Base-by-base conservation (phyloP, 2,888 invertebrate species). In the Polydrusus pterygomalis region DNA sequence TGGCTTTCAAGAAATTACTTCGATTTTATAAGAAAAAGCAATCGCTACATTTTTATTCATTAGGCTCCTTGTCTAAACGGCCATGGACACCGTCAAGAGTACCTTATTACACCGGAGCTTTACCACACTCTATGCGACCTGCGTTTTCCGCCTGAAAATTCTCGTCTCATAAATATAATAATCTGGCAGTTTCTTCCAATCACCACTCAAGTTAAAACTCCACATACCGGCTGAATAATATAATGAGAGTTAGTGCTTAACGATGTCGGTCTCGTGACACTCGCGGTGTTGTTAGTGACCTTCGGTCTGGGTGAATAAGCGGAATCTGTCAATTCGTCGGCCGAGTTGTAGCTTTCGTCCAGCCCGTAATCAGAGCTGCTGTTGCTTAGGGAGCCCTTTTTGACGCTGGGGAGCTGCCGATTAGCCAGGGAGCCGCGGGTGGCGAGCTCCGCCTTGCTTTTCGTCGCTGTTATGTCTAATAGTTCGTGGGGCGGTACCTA, bases 391-490 rank as follows among this genome's bases (percentile, higher is more conserved):
- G 89, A 88, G 78, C 90, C 89, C 78, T 89, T 90, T 81, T 90
- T 89, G 6, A 86, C 86, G 67, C 89, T 89, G 49, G 93, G 93
- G 81, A 93, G 86, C 86, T 93, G 93, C 71, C 95, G 79, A 87
- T 93, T 92, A 11, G 94, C 94, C 79, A 94, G 88, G 79, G 93
- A 93, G 77, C 94, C 93, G 80, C 93, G 91, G 78, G 93, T 94
- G 73, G 95, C 97, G 82, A 97, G 90, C 88, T 97, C 97, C 17
- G 95, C 96, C 89, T 95, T 95, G 78, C 92, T 92, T 87, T 94
- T 94, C 79, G 93, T 95, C 15, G 94, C 95, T 1, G 96, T 95
- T 82, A 94, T 95, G 88, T 98, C 97, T 64, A 98, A 90, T 78
- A 97, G 90, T 85, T 93, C 94, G 82, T 95, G 94, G 81, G 95